Conservation (phyloP, 2,797 vertebrate genomes). For the Brachyalestes nurse region DNA sequence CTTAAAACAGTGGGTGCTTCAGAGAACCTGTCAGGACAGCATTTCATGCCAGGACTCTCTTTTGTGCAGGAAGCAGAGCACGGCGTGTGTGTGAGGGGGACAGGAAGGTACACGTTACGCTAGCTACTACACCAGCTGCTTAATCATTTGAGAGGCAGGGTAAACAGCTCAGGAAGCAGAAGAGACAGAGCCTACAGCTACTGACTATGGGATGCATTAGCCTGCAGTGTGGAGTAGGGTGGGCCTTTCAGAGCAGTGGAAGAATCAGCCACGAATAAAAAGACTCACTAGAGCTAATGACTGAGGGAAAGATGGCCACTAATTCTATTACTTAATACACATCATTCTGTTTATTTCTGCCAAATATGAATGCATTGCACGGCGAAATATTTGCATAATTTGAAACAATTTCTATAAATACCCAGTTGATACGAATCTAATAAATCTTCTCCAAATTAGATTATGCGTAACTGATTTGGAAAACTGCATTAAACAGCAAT, state of each 20-base stretch:
- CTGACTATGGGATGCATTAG: conserved; percentile 16
- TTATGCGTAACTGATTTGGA: conserved; percentile 19
- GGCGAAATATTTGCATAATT: conserved; percentile 24
- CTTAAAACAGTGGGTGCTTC: conserved; percentile 23
- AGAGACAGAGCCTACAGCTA: conserved; percentile 35
- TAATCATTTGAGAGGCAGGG: conserved; percentile 41
- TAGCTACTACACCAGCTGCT: conserved; percentile 46
- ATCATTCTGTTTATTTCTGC: not conserved
- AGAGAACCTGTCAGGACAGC: conserved; percentile 26
- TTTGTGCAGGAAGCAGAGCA: conserved; percentile 27
- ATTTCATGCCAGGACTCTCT: conserved; percentile 33
- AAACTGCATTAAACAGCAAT: conserved; percentile 22
- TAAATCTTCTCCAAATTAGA: conserved; percentile 26
- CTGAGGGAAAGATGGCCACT: conserved; percentile 1
- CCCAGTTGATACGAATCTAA: conserved; percentile 21
- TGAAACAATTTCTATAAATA: conserved; percentile 24
- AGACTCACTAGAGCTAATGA: conserved; percentile 28
- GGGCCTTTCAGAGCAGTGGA: conserved; percentile 19
- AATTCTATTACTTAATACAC: conserved; percentile 20
- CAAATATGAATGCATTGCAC: conserved; percentile 10
- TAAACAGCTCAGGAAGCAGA: conserved; percentile 45
- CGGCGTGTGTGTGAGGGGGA: conserved; percentile 18
- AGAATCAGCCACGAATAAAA: conserved; percentile 1
- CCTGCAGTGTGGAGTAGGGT: not conserved
- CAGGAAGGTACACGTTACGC: conserved; percentile 13